These are phyloP conservation scores for Ailurus styani DNA, from an alignment of 2,113 vertebrate genomes.

Conservation along the genomic window DNA sequence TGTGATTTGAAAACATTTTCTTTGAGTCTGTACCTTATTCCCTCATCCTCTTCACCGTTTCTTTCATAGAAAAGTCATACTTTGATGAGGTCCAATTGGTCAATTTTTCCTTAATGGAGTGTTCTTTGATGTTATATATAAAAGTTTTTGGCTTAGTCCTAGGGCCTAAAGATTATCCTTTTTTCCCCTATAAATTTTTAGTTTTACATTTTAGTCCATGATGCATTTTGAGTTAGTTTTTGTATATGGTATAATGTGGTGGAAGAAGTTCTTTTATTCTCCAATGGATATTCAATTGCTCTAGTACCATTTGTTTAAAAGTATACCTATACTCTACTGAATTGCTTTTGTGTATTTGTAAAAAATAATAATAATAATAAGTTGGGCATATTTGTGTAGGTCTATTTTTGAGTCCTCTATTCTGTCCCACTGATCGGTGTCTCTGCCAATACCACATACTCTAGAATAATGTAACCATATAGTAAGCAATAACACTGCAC, in stretches of 20 bases:
- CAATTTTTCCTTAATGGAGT: not conserved
- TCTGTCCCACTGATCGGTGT: not conserved
- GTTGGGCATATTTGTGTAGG: not conserved
- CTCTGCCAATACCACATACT: not conserved
- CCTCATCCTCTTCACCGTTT: not conserved
- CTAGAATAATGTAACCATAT: not conserved
- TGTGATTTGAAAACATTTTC: not conserved
- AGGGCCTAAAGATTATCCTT: not conserved
- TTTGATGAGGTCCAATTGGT: not conserved
- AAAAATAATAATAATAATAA: not conserved
- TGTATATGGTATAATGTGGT: not conserved
- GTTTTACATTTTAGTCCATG: not conserved
- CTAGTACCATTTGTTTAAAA: not conserved
- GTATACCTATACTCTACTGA: not conserved
- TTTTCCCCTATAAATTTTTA: not conserved
- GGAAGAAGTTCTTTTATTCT: not conserved
- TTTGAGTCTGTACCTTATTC: not conserved
- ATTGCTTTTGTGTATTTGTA: not conserved
- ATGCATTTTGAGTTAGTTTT: not conserved
- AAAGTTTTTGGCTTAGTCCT: not conserved
- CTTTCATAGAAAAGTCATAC: not conserved
- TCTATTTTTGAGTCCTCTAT: not conserved
- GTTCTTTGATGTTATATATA: not conserved
- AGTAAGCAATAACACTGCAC: not conserved
- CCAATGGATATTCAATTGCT: not conserved